These are phyloP conservation scores for Hippopotamyrus pictus DNA, from an alignment of 2,797 vertebrate genomes.

Conservation along the genomic window DNA sequence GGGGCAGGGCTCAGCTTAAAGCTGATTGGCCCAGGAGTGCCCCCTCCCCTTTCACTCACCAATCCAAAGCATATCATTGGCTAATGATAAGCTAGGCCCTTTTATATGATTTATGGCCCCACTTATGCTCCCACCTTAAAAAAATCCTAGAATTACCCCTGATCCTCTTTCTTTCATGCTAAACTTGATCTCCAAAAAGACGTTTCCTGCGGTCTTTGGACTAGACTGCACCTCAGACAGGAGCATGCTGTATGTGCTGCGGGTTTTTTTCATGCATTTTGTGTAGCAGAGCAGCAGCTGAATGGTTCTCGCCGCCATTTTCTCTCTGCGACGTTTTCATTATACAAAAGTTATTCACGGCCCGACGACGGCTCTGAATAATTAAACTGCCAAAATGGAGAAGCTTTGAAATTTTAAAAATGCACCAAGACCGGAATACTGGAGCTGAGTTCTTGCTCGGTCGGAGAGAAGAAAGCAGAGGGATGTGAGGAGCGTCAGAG, in stretches of 20 bases:
- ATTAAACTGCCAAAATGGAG: conserved; percentile 62
- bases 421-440: conserved; percentile 27
- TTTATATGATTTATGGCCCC: not conserved
- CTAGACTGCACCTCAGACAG: too few relatives aligned
- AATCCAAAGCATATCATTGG: not conserved
- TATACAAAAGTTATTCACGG: conserved; percentile 54
- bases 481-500: conserved; percentile 25
- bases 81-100: not conserved
- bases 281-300: not conserved
- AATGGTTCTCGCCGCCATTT: conserved; percentile 37
- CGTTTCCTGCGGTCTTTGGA: not conserved
- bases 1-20: not conserved
- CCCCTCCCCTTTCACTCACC: not conserved
- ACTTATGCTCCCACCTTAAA: not conserved
- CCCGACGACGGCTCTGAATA: conserved; percentile 55
- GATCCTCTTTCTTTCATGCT: not conserved
- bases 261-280: not conserved
- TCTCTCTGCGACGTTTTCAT: conserved; percentile 51
- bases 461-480: not conserved
- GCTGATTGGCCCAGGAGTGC: not conserved
- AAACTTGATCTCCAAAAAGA: not conserved
- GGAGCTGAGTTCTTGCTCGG: conserved; percentile 34
- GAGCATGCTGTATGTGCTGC: not conserved
- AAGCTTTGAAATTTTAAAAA: conserved; percentile 61
- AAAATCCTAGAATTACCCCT: not conserved